Evolutionary conservation across 1,140 invertebrate genomes (phyloP), one percentile per base, ranked within the genome.

Genomic region (Diachasma alloeum): DNA sequence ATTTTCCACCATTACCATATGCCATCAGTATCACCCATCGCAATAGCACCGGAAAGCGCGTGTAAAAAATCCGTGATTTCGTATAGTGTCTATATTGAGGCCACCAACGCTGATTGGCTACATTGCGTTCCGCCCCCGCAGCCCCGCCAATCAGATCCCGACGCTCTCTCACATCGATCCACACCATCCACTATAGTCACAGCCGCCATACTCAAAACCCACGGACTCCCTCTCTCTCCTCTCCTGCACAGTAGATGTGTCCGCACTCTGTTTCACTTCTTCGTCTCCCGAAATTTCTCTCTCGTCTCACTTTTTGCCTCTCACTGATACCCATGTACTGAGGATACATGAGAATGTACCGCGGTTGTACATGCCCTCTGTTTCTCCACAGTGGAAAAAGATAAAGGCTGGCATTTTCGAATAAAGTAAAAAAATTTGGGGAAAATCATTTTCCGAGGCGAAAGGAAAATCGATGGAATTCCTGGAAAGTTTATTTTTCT

Each of bases 11-110:
- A 46, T 46, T 9, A 46, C 11, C 44, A 46, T n/a, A 46, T 46
- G 44, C 44, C 11, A 53, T 53, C 48, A 1, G 48, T 53, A 6
- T 53, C 2, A 15, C 5, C 48, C n/a, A 53, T 17, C n/a, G 6
- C 4, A 13, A 42, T 42, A 42, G 39, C 39, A 11, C 39, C 9
- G 39, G 13, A 44, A 11, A 53, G 24, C 44, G 44, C 74, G 72
- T 48, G 81, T 81, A 81, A 86, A 88, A 90, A 89, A 88, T 90
- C 88, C 87, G 84, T 87, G 87, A 88, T 90, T 89, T 88, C 83
- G 85, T 88, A 87, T 13, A 75, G 82, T 83, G 83, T 81, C 80
- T 76, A 78, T 86, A 87, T 87, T 84, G 87, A 83, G 85, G 86
- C 83, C 87, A 87, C 85, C 82, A 79, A 79, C 86, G 85, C 85